Conservation (phyloP, 2,113 vertebrate species). For the Lanius ludovicianus region DNA sequence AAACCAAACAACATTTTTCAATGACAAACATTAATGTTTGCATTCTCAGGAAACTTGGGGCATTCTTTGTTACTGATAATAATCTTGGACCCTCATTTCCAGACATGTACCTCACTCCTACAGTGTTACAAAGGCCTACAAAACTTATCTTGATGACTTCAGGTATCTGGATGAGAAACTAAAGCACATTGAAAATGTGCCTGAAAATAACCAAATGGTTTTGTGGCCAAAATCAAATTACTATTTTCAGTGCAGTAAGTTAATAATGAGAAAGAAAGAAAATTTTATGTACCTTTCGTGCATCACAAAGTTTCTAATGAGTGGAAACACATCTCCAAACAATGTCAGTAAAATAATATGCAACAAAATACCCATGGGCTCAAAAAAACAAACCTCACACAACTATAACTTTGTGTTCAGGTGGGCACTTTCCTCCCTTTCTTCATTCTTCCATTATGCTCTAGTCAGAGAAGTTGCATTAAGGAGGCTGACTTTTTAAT, state of each 20-base stretch:
- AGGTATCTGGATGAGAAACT: not conserved
- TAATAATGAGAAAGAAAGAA: not conserved
- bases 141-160: not conserved
- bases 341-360: not conserved
- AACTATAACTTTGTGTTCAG: not conserved
- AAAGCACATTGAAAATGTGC: not conserved
- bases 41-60: not conserved
- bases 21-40: not conserved
- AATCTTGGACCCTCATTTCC: not conserved
- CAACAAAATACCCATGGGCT: not conserved
- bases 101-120: not conserved
- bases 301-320: not conserved
- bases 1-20: not conserved
- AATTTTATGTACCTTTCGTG: not conserved
- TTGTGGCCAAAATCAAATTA: not conserved
- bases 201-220: not conserved
- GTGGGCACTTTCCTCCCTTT: not conserved
- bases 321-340: not conserved
- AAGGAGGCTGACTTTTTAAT: not conserved
- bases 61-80: not conserved
- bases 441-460: not conserved
- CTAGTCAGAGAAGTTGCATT: not conserved
- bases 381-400: not conserved
- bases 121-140: not conserved
- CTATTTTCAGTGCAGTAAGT: not conserved